phyloP scores from a whole-genome alignment of 2,113 vertebrate genomes.

The Microtus oregoni region DNA sequence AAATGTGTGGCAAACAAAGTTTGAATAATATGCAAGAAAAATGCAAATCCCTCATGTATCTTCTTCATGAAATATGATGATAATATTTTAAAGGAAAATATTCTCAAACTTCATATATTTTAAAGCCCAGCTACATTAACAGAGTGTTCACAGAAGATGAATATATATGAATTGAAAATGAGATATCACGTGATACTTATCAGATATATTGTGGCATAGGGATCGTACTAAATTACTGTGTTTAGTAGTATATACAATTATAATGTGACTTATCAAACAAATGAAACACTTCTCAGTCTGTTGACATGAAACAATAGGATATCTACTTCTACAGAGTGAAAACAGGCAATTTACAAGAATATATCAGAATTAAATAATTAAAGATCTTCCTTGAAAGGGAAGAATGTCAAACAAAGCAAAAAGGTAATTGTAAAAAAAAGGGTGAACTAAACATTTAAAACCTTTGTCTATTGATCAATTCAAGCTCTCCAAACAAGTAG shows the following conservation, averaged over 20 bases:
- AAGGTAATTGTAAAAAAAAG: background rate
- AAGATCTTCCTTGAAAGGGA: background rate
- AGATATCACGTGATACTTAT: constrained; percentile 17
- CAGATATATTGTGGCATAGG: background rate
- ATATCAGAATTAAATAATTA: background rate
- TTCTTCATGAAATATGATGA: background rate
- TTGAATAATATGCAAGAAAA: constrained; percentile 13
- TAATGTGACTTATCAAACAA: background rate
- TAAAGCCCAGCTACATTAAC: background rate
- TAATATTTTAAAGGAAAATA: background rate
- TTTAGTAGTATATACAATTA: background rate
- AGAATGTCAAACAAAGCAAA: constrained; percentile 17
- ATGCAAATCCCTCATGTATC: background rate
- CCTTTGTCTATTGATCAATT: background rate
- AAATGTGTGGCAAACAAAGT: background rate
- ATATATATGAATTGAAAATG: background rate
- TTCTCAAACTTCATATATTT: background rate
- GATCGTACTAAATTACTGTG: constrained; percentile 3
- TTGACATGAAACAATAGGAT: background rate
- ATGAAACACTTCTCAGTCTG: background rate
- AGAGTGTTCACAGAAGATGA: background rate
- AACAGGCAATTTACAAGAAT: background rate
- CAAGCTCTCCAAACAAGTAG: background rate
- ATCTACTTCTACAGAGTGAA: constrained; percentile 33
- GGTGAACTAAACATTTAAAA: constrained; percentile 3